Percentiles rank a stretch among this genome's conserved stretches.
phyloP scores from a whole-genome alignment of 1,140 invertebrate species.

The Cydia amplana region DNA sequence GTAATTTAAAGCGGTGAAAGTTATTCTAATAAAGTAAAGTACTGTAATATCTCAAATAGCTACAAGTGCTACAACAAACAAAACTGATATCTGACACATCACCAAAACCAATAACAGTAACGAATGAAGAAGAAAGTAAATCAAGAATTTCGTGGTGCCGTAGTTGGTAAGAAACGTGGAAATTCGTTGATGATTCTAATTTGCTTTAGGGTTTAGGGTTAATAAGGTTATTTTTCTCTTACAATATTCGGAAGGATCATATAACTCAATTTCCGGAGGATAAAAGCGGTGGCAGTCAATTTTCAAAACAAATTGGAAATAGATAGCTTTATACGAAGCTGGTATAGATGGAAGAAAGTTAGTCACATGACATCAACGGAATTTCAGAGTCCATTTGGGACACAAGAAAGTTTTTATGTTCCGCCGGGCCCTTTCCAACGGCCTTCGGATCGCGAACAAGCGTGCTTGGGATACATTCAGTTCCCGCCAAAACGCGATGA shows the following conservation, averaged over 20 bases:
- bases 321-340: background rate
- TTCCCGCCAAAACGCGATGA: background rate
- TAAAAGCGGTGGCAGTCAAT: slow-evolving; percentile 6
- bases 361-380: background rate
- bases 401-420: slow-evolving; percentile 26
- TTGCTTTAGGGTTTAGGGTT: background rate
- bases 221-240: background rate
- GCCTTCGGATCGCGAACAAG: background rate
- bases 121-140: background rate
- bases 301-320: background rate
- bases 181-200: background rate
- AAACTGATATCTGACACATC: no score
- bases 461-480: background rate
- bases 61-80: no score
- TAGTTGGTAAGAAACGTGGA: background rate
- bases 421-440: background rate
- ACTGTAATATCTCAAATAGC: no score
- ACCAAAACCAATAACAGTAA: no score
- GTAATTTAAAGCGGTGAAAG: no score
- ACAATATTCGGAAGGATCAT: background rate
- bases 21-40: no score
- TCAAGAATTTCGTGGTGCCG: background rate
- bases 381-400: slow-evolving; percentile 11
- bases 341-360: slow-evolving; percentile 15
- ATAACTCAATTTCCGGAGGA: slow-evolving; percentile 11